Evolutionary conservation across 2,888 invertebrate species (phyloP).

Genomic region (Heliconius ethilla): DNA sequence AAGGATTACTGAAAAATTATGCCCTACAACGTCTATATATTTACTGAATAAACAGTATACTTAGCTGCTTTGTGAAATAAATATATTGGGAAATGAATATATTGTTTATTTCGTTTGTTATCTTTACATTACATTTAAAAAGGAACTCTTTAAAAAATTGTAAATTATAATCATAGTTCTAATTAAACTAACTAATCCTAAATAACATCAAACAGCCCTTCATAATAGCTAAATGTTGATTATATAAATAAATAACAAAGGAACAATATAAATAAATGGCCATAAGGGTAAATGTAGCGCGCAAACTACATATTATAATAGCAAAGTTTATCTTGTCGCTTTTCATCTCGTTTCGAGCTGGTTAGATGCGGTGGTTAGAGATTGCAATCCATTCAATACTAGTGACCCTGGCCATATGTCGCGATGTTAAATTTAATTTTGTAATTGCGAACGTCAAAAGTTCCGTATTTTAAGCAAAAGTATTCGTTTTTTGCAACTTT

Average conservation of each 20-base stretch:
- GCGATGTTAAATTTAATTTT: neutral
- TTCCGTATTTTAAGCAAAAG: neutral
- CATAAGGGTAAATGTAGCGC: constrained; percentile 43
- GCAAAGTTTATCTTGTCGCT: constrained; percentile 66
- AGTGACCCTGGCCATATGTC: constrained; percentile 53
- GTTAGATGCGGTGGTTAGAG: constrained; percentile 60
- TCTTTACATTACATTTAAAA: neutral
- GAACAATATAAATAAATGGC: constrained; percentile 39
- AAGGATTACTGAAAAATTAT: constrained; percentile 56
- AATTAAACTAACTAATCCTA: constrained; percentile 15
- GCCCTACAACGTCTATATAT: constrained; percentile 20
- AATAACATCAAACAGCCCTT: constrained; percentile 9
- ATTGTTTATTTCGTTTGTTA: neutral
- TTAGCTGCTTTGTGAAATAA: constrained; percentile 2
- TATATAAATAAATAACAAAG: constrained; percentile 35
- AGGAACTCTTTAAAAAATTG: neutral
- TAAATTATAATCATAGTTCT: neutral
- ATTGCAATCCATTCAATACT: constrained; percentile 59
- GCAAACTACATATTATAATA: constrained; percentile 49
- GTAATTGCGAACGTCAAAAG: neutral
- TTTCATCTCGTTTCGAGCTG: constrained; percentile 56
- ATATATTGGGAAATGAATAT: neutral
- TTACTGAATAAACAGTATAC: neutral
- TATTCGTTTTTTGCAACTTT: neutral
- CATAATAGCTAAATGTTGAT: constrained; percentile 33